A percentile compares a stretch with the other conserved stretches of the same genome.
These are phyloP conservation scores for Pyrgilauda ruficollis DNA, from an alignment of 2,113 vertebrate genomes.

Conservation along the genomic window DNA sequence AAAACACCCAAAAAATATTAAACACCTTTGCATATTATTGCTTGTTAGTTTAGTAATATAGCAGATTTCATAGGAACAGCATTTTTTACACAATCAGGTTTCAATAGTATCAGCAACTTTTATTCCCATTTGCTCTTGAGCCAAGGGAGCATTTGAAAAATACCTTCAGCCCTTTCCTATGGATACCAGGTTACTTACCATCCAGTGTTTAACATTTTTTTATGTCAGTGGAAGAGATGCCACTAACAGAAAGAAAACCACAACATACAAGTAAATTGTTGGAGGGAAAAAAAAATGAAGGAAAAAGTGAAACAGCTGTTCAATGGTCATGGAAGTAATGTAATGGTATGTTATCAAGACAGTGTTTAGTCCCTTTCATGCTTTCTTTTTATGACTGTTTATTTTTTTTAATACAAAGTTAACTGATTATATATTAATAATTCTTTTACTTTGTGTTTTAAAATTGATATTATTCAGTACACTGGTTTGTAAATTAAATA, in stretches of 20 bases:
- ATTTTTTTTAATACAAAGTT: neutral
- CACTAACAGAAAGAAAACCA: neutral
- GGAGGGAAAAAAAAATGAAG: rapidly evolving
- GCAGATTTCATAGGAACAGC: neutral
- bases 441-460: neutral
- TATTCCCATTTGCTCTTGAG: neutral
- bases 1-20: neutral
- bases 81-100: neutral
- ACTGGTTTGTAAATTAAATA: neutral
- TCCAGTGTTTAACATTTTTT: neutral
- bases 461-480: neutral
- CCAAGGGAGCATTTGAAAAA: neutral
- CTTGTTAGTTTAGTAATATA: neutral
- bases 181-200: neutral
- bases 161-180: neutral
- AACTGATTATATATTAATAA: neutral
- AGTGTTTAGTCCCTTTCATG: neutral
- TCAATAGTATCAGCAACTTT: neutral
- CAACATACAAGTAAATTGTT: neutral
- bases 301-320: neutral
- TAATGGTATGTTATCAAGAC: neutral
- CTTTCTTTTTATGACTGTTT: neutral
- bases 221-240: neutral
- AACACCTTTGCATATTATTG: neutral
- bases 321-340: neutral